Base-by-base conservation (phyloP, 2,888 invertebrate species). In the Cataglyphis albicans region DNA sequence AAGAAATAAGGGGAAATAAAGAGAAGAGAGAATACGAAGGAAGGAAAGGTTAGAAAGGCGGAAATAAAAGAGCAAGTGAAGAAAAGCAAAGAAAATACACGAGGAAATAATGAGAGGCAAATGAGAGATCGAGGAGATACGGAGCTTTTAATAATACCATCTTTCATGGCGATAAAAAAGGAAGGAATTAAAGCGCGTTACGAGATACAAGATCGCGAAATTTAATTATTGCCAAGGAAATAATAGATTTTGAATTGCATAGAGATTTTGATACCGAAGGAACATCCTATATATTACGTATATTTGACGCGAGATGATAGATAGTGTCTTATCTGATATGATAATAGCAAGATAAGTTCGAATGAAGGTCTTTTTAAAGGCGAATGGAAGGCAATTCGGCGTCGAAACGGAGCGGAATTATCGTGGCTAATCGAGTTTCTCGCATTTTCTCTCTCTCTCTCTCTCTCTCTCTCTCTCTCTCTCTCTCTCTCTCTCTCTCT, bases 371-470 rank as follows among this genome's bases (percentile, higher is more conserved):
- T 70, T 7, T 70, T 70, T 78, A 70, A 72, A 70, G 55, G 21
- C 32, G 44, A 41, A 18, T 78, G 25, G 44, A 35, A 59, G 44
- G 73, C 35, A 68, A 59, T 78, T 78, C 44, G 78, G 78, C 29
- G 18, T 72, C 72, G 73, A 78, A 78, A 73, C 59, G 25, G 15
- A 41, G 38, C 29, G 57, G 44, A 78, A 78, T 78, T 73, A 61
- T 18, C 44, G 59, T 35, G 52, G 57, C 74, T 52, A 64, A 55
- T 83, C 86, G 59, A 67, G 57, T 85, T 85, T 82, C 59, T 87
- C 74, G 21, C 29, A 12, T 68, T 78, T 73, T 81, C 0, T 21
- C 0, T 80, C 85, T 25, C 25, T 25, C 1, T 25, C 1, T 25
- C 1, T 25, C 25, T 61, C 0, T 21, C 0, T 80, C 85, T 25